Percentiles rank a stretch among this genome's conserved stretches.
Conservation (phyloP, 1,140 invertebrate species). For the Lerema accius region DNA sequence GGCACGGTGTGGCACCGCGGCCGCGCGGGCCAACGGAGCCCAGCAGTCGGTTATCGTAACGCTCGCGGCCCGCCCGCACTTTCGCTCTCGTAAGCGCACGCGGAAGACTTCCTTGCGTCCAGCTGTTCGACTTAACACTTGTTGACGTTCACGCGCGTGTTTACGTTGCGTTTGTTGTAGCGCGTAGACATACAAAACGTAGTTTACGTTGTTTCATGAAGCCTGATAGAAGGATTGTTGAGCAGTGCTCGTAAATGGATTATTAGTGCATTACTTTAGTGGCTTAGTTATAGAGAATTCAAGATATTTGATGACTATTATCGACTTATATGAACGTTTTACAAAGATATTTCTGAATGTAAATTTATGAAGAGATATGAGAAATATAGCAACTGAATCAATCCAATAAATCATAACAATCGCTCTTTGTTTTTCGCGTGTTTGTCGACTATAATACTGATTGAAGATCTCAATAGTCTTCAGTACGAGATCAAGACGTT, state of each 20-base stretch:
- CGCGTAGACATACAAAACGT: too few relatives aligned
- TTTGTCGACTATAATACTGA: not conserved
- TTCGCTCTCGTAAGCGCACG: conserved; percentile 63
- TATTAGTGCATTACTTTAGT: too few relatives aligned
- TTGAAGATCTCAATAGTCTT: not conserved
- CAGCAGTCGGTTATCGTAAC: conserved; percentile 66
- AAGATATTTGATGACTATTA: too few relatives aligned
- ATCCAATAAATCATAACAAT: too few relatives aligned
- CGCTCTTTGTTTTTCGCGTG: too few relatives aligned
- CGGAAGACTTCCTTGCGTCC: conserved; percentile 37
- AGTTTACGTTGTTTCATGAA: not conserved
- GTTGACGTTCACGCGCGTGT: conserved; percentile 14
- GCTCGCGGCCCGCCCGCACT: conserved; percentile 69
- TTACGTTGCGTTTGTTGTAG: conserved; percentile 25
- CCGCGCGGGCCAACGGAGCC: conserved; percentile 37
- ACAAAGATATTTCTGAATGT: too few relatives aligned
- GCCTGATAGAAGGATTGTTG: not conserved
- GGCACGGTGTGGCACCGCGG: conserved; percentile 37
- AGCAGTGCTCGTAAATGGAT: not conserved
- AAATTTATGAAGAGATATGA: too few relatives aligned
- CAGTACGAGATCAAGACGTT: not conserved
- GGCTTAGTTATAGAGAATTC: too few relatives aligned
- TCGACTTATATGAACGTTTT: too few relatives aligned
- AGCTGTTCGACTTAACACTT: conserved; percentile 13
- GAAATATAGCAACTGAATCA: too few relatives aligned